phyloP scores from a whole-genome alignment of 2,888 invertebrate species.

The Chloroclystis v-ata region DNA sequence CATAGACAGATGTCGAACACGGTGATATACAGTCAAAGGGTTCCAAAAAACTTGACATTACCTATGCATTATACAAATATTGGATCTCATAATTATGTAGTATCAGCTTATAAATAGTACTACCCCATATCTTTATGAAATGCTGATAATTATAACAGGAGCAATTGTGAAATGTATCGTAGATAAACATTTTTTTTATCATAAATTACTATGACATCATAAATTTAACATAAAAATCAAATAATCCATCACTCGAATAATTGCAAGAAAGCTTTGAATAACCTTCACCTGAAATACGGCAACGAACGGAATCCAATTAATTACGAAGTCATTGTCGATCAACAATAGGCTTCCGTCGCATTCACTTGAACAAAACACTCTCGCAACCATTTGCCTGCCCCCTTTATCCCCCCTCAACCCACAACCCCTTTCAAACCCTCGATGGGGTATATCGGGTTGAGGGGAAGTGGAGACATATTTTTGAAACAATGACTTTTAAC shows the following conservation, averaged over 20 bases:
- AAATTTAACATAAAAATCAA: no score
- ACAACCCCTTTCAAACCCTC: neutral
- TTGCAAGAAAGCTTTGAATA: constrained; percentile 5
- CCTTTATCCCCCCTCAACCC: neutral
- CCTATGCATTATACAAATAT: no score
- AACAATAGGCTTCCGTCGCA: constrained; percentile 25
- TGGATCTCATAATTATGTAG: no score
- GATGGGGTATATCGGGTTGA: neutral
- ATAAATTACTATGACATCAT: no score
- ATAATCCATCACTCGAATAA: neutral
- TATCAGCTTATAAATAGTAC: no score
- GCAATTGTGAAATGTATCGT: no score
- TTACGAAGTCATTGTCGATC: constrained; percentile 25
- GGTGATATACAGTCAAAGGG: no score
- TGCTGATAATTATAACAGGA: no score
- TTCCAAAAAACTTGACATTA: no score
- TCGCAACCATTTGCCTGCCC: constrained; percentile 13
- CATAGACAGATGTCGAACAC: no score
- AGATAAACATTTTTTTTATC: no score
- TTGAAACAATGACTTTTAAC: constrained; percentile 4
- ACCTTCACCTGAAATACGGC: constrained; percentile 15
- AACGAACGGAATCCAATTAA: constrained; percentile 27
- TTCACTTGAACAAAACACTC: constrained; percentile 25
- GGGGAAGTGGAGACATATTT: neutral
- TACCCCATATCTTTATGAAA: no score